Conservation (phyloP, 2,113 vertebrate genomes). For the Nerophis lumbriciformis region DNA sequence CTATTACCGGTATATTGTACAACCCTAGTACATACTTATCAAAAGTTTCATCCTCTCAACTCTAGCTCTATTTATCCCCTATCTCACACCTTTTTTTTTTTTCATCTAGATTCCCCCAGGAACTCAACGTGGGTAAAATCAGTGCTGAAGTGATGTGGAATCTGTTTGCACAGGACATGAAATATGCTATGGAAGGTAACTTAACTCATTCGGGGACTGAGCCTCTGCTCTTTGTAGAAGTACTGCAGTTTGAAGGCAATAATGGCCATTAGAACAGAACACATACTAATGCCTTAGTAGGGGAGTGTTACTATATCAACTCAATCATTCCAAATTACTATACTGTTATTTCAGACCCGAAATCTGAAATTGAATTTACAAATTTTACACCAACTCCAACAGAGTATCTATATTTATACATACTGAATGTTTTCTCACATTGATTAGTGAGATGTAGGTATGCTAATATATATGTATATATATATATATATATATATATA, state of each 20-base stretch:
- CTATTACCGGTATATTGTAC: too few species aligned
- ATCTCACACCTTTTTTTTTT: neutral
- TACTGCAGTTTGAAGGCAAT: neutral
- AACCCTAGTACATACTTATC: constrained; percentile 78
- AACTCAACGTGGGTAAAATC: constrained; percentile 96
- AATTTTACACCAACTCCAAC: too few species aligned
- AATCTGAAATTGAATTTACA: too few species aligned
- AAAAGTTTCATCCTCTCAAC: neutral
- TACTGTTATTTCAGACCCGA: too few species aligned
- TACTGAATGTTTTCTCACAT: too few species aligned
- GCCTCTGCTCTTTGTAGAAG: neutral
- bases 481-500: too few species aligned
- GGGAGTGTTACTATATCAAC: too few species aligned
- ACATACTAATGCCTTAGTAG: neutral
- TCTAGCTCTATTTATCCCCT: neutral
- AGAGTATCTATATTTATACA: too few species aligned
- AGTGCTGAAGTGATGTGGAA: constrained; percentile 99
- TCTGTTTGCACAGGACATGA: constrained; percentile 98
- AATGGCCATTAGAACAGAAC: constrained; percentile 1
- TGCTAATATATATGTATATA: too few species aligned
- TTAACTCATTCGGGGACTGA: constrained; percentile 1
- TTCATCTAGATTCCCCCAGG: constrained; percentile 83
- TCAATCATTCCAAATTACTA: too few species aligned
- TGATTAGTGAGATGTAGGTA: too few species aligned
- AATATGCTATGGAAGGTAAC: constrained; percentile 98